Conservation (phyloP, 92 coral and sea anemone species). For the Phymanthus crucifer region DNA sequence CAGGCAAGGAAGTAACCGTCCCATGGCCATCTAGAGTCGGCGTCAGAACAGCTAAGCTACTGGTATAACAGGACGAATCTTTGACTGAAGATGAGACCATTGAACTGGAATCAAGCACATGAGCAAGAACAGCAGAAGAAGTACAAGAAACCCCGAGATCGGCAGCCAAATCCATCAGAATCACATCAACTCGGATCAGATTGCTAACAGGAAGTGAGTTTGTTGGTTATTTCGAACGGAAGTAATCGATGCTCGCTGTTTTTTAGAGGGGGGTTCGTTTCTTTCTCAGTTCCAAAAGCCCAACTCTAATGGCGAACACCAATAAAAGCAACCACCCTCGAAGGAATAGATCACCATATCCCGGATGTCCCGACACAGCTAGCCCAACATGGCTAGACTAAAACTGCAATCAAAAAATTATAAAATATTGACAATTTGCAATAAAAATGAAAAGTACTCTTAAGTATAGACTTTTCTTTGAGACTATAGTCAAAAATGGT, state of each 20-base stretch:
- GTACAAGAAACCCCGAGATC: conserved; percentile 59
- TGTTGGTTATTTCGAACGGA: conserved; percentile 67
- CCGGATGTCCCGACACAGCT: conserved; percentile 49
- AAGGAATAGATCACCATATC: conserved; percentile 18
- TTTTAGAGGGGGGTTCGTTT: conserved; percentile 93
- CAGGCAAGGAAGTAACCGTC: conserved; percentile 81
- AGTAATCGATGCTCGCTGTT: conserved; percentile 53
- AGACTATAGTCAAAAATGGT: too few relatives aligned
- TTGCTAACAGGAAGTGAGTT: conserved; percentile 81
- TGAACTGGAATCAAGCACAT: conserved; percentile 72
- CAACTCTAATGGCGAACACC: conserved; percentile 53
- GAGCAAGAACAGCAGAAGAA: conserved; percentile 69
- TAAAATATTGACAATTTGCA: not conserved
- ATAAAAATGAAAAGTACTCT: not conserved
- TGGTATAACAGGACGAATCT: conserved; percentile 59
- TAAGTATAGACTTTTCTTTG: too few relatives aligned
- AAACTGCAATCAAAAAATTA: not conserved
- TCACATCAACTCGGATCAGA: not conserved
- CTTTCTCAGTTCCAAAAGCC: conserved; percentile 52
- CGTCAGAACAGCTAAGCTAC: conserved; percentile 70
- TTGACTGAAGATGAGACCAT: conserved; percentile 52
- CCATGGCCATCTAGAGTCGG: conserved; percentile 75
- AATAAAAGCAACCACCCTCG: conserved; percentile 76
- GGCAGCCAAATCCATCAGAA: conserved; percentile 68
- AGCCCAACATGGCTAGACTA: not conserved